These are phyloP conservation scores for Yponomeuta malinellus DNA, from an alignment of 2,888 invertebrate species.

Conservation along the genomic window DNA sequence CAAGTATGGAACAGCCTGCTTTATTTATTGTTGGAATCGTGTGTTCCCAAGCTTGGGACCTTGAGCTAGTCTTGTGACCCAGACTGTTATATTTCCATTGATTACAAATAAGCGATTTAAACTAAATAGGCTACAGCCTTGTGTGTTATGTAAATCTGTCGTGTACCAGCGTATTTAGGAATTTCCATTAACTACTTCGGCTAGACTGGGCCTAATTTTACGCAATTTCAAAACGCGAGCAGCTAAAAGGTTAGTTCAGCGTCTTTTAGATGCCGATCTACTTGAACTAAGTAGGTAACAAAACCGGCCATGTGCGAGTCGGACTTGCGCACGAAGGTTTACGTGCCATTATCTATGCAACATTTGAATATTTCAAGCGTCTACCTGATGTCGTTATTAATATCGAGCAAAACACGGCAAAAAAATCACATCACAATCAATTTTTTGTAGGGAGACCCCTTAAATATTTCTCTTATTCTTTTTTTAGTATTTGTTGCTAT, in stretches of 20 bases:
- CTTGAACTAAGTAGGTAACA: neutral
- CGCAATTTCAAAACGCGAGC: neutral
- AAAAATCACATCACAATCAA: too few species aligned
- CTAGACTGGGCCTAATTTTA: neutral
- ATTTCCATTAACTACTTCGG: neutral
- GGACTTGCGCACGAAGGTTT: too few species aligned
- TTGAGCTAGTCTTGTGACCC: neutral
- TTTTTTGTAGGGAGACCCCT: too few species aligned
- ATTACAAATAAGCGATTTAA: neutral
- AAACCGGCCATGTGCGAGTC: neutral
- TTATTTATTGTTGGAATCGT: neutral
- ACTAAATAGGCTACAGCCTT: neutral
- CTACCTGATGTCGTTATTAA: too few species aligned
- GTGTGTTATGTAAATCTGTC: neutral
- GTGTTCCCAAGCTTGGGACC: neutral
- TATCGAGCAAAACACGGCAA: too few species aligned
- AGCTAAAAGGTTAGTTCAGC: neutral
- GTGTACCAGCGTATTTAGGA: slow-evolving; percentile 1
- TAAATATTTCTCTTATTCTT: too few species aligned
- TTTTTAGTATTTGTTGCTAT: too few species aligned
- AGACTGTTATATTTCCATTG: neutral
- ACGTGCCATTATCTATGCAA: too few species aligned
- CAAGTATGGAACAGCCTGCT: neutral
- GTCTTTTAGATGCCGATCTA: neutral
- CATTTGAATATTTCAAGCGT: too few species aligned